phyloP scores from a whole-genome alignment of 2,113 vertebrate species.

The Melanocharis versteri region DNA sequence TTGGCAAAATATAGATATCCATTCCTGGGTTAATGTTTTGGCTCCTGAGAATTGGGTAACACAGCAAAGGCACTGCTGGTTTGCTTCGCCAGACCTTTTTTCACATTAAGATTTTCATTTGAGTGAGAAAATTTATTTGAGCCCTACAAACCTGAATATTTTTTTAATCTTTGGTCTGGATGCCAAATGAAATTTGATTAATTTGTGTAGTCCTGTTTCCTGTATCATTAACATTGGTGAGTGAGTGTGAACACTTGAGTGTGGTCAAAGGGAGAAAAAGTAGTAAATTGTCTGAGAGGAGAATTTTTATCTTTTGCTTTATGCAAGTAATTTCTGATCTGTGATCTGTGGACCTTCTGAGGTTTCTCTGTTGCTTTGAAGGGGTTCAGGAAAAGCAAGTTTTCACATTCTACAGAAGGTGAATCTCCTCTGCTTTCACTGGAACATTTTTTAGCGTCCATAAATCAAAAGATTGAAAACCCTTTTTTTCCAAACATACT shows the following conservation, averaged over 20 bases:
- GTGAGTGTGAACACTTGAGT: neutral
- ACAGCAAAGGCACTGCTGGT: neutral
- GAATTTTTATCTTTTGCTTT: neutral
- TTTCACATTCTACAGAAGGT: neutral
- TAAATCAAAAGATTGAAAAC: slow-evolving; percentile 31
- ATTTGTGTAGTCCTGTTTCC: neutral
- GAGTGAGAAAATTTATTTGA: neutral
- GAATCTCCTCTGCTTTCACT: neutral
- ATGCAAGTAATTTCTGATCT: neutral
- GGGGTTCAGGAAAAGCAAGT: neutral
- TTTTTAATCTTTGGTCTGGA: neutral
- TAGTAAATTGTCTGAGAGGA: neutral
- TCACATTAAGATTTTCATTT: neutral
- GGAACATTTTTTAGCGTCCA: neutral
- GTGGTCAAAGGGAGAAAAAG: neutral
- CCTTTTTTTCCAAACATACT: neutral
- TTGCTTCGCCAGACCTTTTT: neutral
- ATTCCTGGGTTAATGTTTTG: neutral
- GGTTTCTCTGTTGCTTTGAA: neutral
- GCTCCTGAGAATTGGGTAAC: neutral
- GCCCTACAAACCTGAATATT: neutral
- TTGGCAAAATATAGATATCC: neutral
- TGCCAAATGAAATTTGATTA: neutral
- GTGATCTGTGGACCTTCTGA: neutral
- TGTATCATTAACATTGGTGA: neutral